These are phyloP conservation scores for Dryococelus australis DNA, from an alignment of 2,888 invertebrate genomes.

Conservation along the genomic window DNA sequence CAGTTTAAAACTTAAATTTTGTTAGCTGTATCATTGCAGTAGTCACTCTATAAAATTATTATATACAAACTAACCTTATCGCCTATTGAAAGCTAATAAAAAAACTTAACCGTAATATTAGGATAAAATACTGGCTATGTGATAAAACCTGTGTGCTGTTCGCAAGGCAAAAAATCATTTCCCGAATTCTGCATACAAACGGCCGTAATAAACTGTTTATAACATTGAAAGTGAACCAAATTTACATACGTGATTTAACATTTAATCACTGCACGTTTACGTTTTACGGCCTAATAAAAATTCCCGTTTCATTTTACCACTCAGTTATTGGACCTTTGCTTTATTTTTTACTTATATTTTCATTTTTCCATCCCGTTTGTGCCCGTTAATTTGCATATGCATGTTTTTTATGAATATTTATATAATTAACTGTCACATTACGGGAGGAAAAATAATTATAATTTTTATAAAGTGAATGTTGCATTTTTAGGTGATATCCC, in stretches of 20 bases:
- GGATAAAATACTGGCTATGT: too few species aligned
- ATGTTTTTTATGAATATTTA: not conserved
- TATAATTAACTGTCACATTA: not conserved
- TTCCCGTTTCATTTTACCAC: not conserved
- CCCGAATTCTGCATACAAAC: conserved; percentile 1
- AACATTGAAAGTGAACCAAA: conserved; percentile 3
- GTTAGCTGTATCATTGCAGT: too few species aligned
- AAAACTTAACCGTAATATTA: too few species aligned
- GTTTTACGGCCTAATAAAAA: not conserved
- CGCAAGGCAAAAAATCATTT: not conserved
- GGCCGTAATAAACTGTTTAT: not conserved
- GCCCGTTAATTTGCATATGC: not conserved
- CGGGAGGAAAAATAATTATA: not conserved
- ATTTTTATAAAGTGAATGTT: not conserved
- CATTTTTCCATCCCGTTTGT: not conserved
- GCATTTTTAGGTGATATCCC: not conserved
- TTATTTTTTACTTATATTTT: not conserved
- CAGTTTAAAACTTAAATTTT: too few species aligned
- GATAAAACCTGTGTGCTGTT: not conserved
- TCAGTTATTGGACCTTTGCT: not conserved
- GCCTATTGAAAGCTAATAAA: too few species aligned
- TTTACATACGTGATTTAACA: not conserved
- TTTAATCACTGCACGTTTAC: conserved; percentile 1
- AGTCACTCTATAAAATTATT: too few species aligned
- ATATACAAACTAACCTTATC: too few species aligned